Evolutionary conservation across 2,888 invertebrate species (phyloP).

Genomic region (Oscheius onirici): DNA sequence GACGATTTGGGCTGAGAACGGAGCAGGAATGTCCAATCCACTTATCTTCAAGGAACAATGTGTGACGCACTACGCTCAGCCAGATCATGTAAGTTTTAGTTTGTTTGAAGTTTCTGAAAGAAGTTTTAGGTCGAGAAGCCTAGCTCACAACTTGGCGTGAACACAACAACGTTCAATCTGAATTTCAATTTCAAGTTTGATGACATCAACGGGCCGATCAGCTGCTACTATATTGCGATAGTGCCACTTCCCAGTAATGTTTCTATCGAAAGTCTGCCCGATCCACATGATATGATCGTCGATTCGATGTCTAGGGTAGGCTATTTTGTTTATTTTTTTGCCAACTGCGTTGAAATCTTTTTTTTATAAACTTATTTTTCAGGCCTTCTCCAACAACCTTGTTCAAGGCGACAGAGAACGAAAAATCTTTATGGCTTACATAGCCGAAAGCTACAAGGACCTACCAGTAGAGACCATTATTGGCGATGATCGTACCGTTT

Average conservation of each 20-base stretch:
- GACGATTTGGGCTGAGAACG: conserved; percentile 69
- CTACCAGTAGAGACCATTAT: conserved; percentile 63
- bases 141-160: conserved; percentile 42
- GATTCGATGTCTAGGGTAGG: conserved; percentile 53
- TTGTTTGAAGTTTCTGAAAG: neutral
- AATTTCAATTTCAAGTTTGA: conserved; percentile 57
- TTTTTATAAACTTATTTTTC: neutral
- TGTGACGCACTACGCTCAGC: conserved; percentile 66
- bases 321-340: neutral
- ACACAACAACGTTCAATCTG: conserved; percentile 63
- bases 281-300: conserved; percentile 62
- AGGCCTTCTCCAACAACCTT: conserved; percentile 64
- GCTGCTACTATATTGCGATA: conserved; percentile 70
- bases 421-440: conserved; percentile 68
- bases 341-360: neutral
- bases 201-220: conserved; percentile 70
- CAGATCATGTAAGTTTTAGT: conserved; percentile 41
- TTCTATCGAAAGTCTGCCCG: conserved; percentile 59
- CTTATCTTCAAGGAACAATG: conserved; percentile 59
- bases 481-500: conserved; percentile 60
- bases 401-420: conserved; percentile 50
- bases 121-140: conserved; percentile 57
- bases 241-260: conserved; percentile 67
- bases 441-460: conserved; percentile 68
- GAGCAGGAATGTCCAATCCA: conserved; percentile 59